A percentile compares a stretch with the other conserved stretches of the same genome.
These are phyloP conservation scores for Augiades crinisus DNA, from an alignment of 2,888 invertebrate genomes.

Conservation along the genomic window DNA sequence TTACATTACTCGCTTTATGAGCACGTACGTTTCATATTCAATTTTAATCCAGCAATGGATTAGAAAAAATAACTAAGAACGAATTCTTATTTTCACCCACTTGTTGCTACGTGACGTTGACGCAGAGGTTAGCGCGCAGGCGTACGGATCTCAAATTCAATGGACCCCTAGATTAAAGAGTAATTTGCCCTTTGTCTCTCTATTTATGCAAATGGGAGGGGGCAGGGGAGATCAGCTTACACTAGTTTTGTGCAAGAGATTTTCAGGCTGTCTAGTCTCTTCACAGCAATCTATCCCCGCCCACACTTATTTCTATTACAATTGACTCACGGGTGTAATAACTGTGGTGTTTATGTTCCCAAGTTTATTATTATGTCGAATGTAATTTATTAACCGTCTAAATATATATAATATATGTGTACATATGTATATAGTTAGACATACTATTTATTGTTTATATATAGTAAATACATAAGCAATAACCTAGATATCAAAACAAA, in stretches of 20 bases:
- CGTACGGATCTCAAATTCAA: constrained; percentile 28
- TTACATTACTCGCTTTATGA: background rate
- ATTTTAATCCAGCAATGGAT: constrained; percentile 1
- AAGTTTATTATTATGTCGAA: too few species aligned
- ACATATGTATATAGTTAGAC: too few species aligned
- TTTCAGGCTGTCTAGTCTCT: constrained; percentile 8
- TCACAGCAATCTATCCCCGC: constrained; percentile 23
- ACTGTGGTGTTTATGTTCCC: background rate
- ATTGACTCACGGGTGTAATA: background rate
- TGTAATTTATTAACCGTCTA: too few species aligned
- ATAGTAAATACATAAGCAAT: too few species aligned
- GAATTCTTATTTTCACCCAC: constrained; percentile 18
- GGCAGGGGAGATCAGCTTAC: constrained; percentile 17
- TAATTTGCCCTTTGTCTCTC: constrained; percentile 3
- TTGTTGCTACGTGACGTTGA: constrained; percentile 31
- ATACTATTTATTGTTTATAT: too few species aligned
- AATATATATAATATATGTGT: too few species aligned
- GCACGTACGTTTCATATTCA: background rate
- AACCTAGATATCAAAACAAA: too few species aligned
- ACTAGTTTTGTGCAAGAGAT: background rate
- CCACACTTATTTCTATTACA: constrained; percentile 34
- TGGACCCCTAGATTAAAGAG: constrained; percentile 5
- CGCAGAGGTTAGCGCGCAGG: constrained; percentile 30
- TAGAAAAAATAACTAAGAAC: background rate
- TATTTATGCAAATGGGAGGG: background rate